Conservation (phyloP, 1,140 invertebrate species). For the Panagrolaimus sp. region DNA sequence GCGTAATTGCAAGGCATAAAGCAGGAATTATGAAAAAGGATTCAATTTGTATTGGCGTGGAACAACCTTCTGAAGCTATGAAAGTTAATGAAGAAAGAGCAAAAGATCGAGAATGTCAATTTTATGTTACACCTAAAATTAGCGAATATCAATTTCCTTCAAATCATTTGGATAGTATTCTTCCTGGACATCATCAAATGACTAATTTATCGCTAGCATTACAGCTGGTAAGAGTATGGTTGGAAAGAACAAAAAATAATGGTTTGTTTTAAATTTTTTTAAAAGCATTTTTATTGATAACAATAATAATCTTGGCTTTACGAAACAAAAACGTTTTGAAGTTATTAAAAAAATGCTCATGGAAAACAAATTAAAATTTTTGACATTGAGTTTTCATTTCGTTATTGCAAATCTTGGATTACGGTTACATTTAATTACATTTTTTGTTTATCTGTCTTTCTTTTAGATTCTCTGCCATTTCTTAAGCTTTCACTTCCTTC, state of each 20-base stretch:
- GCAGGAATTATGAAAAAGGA: conserved; percentile 81
- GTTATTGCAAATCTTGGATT: too few species aligned
- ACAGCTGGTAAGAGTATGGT: conserved; percentile 46
- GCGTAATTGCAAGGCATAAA: conserved; percentile 89
- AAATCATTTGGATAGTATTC: conserved; percentile 20
- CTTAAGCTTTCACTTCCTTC: neutral
- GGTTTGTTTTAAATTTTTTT: neutral
- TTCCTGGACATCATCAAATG: conserved; percentile 43
- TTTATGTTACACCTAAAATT: conserved; percentile 28
- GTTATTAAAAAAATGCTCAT: too few species aligned
- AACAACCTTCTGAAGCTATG: conserved; percentile 68
- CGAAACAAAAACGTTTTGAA: too few species aligned
- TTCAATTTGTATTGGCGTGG: conserved; percentile 41
- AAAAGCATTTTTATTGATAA: too few species aligned
- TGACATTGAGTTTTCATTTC: too few species aligned
- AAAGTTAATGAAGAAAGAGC: conserved; percentile 68
- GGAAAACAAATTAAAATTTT: too few species aligned
- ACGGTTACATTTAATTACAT: too few species aligned
- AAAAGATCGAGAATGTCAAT: conserved; percentile 60
- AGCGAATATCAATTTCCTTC: conserved; percentile 29
- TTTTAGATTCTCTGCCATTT: conserved; percentile 12
- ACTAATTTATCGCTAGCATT: conserved; percentile 50
- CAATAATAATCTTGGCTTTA: too few species aligned
- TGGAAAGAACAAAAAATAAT: conserved; percentile 23
- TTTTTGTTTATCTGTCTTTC: too few species aligned